Evolutionary conservation across 2,888 invertebrate genomes (phyloP), one percentile per base, ranked within the genome.

Genomic region (Eupithecia insigniata): DNA sequence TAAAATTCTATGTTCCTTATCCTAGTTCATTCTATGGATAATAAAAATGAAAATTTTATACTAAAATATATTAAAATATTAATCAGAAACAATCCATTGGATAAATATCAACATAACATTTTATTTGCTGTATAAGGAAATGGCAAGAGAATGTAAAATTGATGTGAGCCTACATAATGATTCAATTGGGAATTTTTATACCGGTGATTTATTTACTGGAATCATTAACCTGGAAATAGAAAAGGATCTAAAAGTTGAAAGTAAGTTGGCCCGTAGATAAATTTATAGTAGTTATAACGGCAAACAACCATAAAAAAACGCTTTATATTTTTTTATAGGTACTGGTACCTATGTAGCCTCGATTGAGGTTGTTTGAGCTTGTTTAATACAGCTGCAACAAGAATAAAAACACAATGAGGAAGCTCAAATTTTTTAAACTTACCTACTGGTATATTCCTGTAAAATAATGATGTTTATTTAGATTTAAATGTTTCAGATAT

Each of bases 131-230:
- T 43, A 66, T 66, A 71, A 70, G n/a, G 83, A 58, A 76, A 92
- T 92, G 93, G 77, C 86, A 75, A 90, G 89, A 87, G 84, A 86
- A 36, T 85, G 80, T 73, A 90, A 89, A 80, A 81, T 85, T 22
- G 72, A 6, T 18, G 82, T 93, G 69, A 84, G 81, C 32, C 78
- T 93, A 43, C 90, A 93, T 75, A 90, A 88, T 84, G 88, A 89
- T 79, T 86, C 88, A 22, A 88, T 87, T 51, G 89, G 87, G 70
- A 85, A 83, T 78, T 88, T 92, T 81, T 92, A 91, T 73, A 84
- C 90, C 14, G 93, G 92, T 74, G 89, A 92, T 81, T 88, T 92
- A 67, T 90, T 93, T 55, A 92, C 93, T 55, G 93, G 93, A 75
- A 84, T 83, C 8, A 84, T 92, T n/a, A 81, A 85, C 67, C 77